Evolutionary conservation across 2,113 vertebrate genomes (phyloP), one percentile per base, ranked within the genome.

Genomic region (Hoplias malabaricus): DNA sequence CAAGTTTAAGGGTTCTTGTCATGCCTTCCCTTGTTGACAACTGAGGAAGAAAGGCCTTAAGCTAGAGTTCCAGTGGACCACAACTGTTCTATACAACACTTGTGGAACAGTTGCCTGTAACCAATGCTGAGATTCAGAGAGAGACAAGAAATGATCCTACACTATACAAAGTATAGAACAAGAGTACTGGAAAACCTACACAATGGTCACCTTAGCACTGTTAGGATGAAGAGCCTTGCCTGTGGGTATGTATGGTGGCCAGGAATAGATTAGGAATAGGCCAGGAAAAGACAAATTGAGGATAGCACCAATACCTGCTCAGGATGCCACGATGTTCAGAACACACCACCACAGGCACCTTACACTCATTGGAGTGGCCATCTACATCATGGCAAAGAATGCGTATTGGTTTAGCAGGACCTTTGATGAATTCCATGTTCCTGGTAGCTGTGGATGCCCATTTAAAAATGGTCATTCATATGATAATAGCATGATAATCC

Each of bases 391-490:
- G 43, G 67, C 80, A 81, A 43, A 5, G 48, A n/a, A 5, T 82
- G 25, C 62, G 68, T 50, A 59, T 67, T 31, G 25, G 56, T n/a
- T 63, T 70, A n/a, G n/a, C n/a, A n/a, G 31, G 73, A 19, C 42
- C 72, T 42, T 76, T 80, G 36, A 67, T 56, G 21, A 16, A 73
- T 31, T 73, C 69, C 12, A 77, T 78, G 69, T 73, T 78, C 12
- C 16, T 68, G 6, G 50, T 68, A 11, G 73, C 67, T 50, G 73
- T 78, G 7, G 75, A 78, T 19, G 63, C 68, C 12, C 38, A 80
- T 31, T 81, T 68, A 59, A 67, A 75, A n/a, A n/a, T n/a, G n/a
- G n/a, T n/a, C n/a, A n/a, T n/a, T n/a, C n/a, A n/a, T n/a, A n/a
- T n/a, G n/a, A n/a, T n/a, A n/a, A n/a, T n/a, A n/a, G n/a, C n/a